phyloP scores from a whole-genome alignment of 1,140 invertebrate species.

The Anastrepha ludens region DNA sequence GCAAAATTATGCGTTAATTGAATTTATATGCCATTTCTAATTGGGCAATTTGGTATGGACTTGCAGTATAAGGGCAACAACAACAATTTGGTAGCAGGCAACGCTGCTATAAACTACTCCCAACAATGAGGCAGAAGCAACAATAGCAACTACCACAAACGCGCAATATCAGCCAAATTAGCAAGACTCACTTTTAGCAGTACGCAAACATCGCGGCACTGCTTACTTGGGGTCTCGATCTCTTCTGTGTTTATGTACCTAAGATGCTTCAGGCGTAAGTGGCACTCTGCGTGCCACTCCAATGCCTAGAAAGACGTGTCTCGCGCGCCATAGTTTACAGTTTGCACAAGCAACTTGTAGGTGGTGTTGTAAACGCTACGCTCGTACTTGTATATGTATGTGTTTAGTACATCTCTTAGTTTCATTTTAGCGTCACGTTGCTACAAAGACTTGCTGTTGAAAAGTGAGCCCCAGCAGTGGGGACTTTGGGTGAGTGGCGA shows the following conservation, averaged over 20 bases:
- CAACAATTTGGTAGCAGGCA: not conserved
- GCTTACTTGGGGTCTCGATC: not conserved
- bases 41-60: conserved; percentile 47
- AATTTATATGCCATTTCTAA: conserved; percentile 57
- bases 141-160: not conserved
- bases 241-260: conserved; percentile 14
- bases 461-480: conserved; percentile 13
- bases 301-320: conserved; percentile 22
- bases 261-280: not conserved
- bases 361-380: not conserved
- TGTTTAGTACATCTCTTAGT: not conserved
- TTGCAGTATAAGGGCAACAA: not conserved
- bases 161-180: not conserved
- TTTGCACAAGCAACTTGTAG: not conserved
- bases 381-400: not conserved
- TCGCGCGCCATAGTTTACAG: not conserved
- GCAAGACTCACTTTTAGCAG: not conserved
- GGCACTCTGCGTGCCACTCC: conserved; percentile 7
- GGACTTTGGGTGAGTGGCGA: not conserved
- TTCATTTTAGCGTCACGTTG: not conserved
- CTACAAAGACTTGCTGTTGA: not conserved
- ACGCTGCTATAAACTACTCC: not conserved
- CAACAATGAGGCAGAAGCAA: not conserved
- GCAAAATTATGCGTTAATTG: conserved; percentile 57
- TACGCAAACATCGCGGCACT: not conserved